These are phyloP conservation scores for Ptychadena robeensis DNA, from an alignment of 2,797 vertebrate species.

Conservation along the genomic window DNA sequence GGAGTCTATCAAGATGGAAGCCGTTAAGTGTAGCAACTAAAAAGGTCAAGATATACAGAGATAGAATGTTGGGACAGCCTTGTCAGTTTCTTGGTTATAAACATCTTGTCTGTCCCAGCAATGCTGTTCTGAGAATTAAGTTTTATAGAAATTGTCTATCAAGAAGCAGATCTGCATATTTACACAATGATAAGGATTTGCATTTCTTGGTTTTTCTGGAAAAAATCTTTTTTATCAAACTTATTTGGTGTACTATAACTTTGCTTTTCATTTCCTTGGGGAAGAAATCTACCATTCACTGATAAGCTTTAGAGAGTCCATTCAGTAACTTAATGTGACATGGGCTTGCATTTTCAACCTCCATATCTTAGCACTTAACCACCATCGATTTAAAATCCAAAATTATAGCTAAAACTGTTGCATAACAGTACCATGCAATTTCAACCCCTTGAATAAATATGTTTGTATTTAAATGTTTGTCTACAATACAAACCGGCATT, in stretches of 20 bases:
- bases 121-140: neutral
- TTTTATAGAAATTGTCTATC: neutral
- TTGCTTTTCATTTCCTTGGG: too few relatives aligned
- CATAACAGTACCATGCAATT: too few relatives aligned
- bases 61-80: constrained; percentile 39
- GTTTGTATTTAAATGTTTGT: too few relatives aligned
- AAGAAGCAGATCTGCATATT: constrained; percentile 15
- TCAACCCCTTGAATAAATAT: too few relatives aligned
- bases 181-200: constrained; percentile 5
- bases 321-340: too few relatives aligned
- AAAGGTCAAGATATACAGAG: constrained; percentile 54
- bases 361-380: too few relatives aligned
- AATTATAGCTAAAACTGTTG: too few relatives aligned
- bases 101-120: constrained; percentile 19
- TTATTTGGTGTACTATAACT: neutral
- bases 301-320: too few relatives aligned
- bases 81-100: constrained; percentile 47
- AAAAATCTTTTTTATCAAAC: constrained; percentile 9
- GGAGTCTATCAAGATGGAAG: constrained; percentile 54
- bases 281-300: too few relatives aligned
- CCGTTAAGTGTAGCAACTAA: constrained; percentile 22
- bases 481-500: too few relatives aligned
- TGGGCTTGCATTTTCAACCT: too few relatives aligned
- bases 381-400: too few relatives aligned
- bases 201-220: constrained; percentile 10